Evolutionary conservation across 1,140 invertebrate species (phyloP), one percentile per base, ranked within the genome.

Genomic region (Eriosoma lanigerum): DNA sequence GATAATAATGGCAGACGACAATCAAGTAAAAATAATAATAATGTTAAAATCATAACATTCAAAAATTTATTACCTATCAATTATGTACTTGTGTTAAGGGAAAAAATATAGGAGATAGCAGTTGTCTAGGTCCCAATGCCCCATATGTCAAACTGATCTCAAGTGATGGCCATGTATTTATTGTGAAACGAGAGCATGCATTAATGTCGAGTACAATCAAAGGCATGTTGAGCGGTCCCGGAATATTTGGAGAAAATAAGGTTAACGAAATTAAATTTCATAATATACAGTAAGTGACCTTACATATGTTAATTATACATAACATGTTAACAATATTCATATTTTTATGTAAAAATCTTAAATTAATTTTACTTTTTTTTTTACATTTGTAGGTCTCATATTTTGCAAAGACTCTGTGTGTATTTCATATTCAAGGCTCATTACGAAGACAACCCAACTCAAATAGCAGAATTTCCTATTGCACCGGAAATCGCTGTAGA

Each of bases 361-460:
- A n/a, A n/a, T n/a, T n/a, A 60, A 38, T 50, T 2, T 21, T 48
- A 52, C 13, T 29, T 44, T 21, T 50, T n/a, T n/a, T 46, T 9
- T 64, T 46, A 38, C 80, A 48, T 81, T 81, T 91, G 17, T 87
- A 98, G 96, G 81, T 98, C 96, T 38, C 97, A 99, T 85, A 96
- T 99, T 15, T 87, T 99, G 54, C 96, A 98, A 86, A 99, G 99
- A 88, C 97, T 99, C 6, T 99, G 98, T 87, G 98, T 98, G 94
- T 99, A 99, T 86, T 99, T 99, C 85, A 97, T 95, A 10, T 99
- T 99, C 87, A 99, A 99, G 90, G 96, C 99, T 10, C 92, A 96
- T 60, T 99, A 98, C 87, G 99, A 97, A 81, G 98, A 99, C 88
- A 98, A 96, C 84, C 98, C 97, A 24, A 98, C 97, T 19, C 97